Percentiles rank a stretch among this genome's conserved stretches.
phyloP scores from a whole-genome alignment of 2,888 invertebrate species.

The Lepas anatifera region DNA sequence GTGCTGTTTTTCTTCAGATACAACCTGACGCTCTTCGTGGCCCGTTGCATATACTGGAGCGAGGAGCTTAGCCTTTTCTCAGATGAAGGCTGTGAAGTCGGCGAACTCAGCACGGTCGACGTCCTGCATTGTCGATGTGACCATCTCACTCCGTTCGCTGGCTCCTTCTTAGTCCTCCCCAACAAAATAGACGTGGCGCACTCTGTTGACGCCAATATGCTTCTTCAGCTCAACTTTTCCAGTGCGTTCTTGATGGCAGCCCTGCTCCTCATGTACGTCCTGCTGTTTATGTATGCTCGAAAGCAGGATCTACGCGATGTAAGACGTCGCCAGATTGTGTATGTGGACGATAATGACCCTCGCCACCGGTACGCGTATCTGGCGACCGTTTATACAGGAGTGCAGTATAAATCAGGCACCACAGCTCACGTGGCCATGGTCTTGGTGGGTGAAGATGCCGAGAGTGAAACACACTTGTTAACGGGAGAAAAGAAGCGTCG shows the following conservation, averaged over 20 bases:
- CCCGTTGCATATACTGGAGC: constrained; percentile 5
- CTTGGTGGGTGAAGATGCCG: constrained; percentile 26
- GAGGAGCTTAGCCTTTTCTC: neutral
- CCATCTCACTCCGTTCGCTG: constrained; percentile 38
- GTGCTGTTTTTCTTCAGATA: neutral
- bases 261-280: constrained; percentile 22
- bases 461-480: neutral
- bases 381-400: constrained; percentile 36
- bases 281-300: constrained; percentile 22
- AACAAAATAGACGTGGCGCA: constrained; percentile 36
- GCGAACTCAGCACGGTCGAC: neutral
- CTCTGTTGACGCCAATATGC: neutral
- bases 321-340: constrained; percentile 30
- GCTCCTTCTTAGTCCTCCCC: constrained; percentile 37
- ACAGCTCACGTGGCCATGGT: constrained; percentile 35
- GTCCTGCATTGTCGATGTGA: constrained; percentile 20
- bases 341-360: constrained; percentile 34
- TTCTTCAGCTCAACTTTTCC: constrained; percentile 24
- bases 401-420: constrained; percentile 28
- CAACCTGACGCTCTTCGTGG: neutral
- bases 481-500: constrained; percentile 36
- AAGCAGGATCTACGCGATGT: constrained; percentile 23
- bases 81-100: neutral
- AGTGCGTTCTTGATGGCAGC: constrained; percentile 20
- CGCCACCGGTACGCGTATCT: constrained; percentile 38